These are phyloP conservation scores for Conopomorpha cramerella DNA, from an alignment of 1,140 invertebrate species.

Conservation along the genomic window DNA sequence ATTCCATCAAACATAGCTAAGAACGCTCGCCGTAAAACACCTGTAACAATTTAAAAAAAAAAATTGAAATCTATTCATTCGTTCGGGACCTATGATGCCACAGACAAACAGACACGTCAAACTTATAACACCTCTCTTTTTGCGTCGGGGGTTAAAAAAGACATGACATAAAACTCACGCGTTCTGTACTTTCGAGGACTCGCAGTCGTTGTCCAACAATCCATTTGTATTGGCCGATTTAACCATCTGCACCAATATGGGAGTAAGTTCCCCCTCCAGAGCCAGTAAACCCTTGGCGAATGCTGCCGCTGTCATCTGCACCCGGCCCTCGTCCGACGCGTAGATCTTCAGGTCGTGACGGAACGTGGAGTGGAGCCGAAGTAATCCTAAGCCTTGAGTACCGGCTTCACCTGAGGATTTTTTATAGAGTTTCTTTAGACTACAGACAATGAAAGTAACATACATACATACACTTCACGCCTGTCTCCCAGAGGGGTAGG, in stretches of 20 bases:
- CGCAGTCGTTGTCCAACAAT: constrained; percentile 95
- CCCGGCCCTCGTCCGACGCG: constrained; percentile 97
- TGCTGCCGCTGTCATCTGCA: constrained; percentile 99
- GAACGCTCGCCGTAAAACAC: too few relatives aligned
- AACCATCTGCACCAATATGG: constrained; percentile 99
- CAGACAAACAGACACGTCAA: too few relatives aligned
- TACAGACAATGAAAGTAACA: too few relatives aligned
- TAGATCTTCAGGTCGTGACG: constrained; percentile 99
- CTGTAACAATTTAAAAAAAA: too few relatives aligned
- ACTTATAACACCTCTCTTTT: too few relatives aligned
- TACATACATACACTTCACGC: too few relatives aligned
- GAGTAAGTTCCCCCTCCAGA: constrained; percentile 96
- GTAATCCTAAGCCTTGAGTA: constrained; percentile 88
- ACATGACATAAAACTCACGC: constrained; percentile 83
- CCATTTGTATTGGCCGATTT: constrained; percentile 99
- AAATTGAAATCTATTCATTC: too few relatives aligned
- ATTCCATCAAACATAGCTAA: too few relatives aligned
- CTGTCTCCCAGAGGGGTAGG: too few relatives aligned
- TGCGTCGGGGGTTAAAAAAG: too few relatives aligned
- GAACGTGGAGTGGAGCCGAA: constrained; percentile 96
- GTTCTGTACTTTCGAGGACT: constrained; percentile 94
- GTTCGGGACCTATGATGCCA: too few relatives aligned
- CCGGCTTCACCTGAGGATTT: constrained; percentile 77
- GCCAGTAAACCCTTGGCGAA: constrained; percentile 98
- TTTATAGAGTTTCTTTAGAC: too few relatives aligned